These are phyloP conservation scores for Macrotis lagotis DNA, from an alignment of 2,113 vertebrate species.

Conservation along the genomic window DNA sequence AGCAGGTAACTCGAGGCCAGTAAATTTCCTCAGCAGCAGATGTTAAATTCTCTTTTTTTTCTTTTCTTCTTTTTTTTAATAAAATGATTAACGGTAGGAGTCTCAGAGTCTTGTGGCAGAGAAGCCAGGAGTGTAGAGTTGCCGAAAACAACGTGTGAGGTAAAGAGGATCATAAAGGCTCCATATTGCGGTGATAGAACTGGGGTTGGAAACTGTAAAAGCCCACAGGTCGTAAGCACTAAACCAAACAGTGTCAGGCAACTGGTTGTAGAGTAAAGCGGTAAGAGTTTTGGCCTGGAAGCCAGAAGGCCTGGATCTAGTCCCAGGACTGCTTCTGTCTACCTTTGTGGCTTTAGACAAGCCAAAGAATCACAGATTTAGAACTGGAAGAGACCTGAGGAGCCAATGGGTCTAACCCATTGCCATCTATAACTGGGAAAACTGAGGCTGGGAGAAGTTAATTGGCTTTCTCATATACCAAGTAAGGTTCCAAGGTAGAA, in stretches of 20 bases:
- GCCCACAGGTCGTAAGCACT: conserved; percentile 48
- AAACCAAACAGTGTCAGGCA: conserved; percentile 65
- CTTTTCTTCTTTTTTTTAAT: conserved; percentile 7
- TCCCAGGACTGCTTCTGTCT: conserved; percentile 37
- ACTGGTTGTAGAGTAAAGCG: conserved; percentile 6
- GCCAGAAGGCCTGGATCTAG: conserved; percentile 2
- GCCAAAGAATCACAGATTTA: neutral
- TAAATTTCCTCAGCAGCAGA: conserved; percentile 78
- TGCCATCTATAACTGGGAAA: neutral
- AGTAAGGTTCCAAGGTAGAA: neutral
- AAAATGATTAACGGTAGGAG: conserved; percentile 78
- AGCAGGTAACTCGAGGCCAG: conserved; percentile 77
- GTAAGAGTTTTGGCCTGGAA: conserved; percentile 26
- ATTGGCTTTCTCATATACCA: neutral
- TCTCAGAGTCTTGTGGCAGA: conserved; percentile 51
- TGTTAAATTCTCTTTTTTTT: conserved; percentile 76
- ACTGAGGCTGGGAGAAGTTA: neutral
- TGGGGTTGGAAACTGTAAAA: conserved; percentile 42
- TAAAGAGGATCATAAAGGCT: conserved; percentile 47
- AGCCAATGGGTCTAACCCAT: neutral
- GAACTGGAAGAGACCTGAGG: neutral
- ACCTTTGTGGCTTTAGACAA: neutral
- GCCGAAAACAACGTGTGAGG: conserved; percentile 68
- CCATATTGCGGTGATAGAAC: conserved; percentile 26
- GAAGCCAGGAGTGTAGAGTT: conserved; percentile 58